phyloP scores from a whole-genome alignment of 2,888 invertebrate genomes.

The Microchrysa polita region DNA sequence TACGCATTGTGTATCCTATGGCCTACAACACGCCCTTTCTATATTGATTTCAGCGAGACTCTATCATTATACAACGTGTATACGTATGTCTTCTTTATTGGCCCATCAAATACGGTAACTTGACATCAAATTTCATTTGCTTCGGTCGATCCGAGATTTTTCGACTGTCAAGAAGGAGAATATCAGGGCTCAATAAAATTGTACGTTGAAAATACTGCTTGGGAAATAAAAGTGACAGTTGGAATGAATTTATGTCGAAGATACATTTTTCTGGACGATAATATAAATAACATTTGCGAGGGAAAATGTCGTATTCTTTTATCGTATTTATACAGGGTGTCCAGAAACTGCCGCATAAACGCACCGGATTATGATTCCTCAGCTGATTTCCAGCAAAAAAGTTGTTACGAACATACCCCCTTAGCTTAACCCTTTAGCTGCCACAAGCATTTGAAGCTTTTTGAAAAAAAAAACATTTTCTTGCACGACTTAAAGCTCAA shows the following conservation, averaged over 20 bases:
- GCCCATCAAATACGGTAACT: slow-evolving; percentile 43
- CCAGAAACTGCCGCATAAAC: too few species aligned
- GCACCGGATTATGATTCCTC: too few species aligned
- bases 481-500: too few species aligned
- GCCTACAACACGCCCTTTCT: too few species aligned
- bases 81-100: slow-evolving; percentile 35
- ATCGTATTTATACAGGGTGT: too few species aligned
- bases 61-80: too few species aligned
- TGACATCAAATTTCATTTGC: slow-evolving; percentile 40
- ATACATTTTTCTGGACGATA: slow-evolving; percentile 31
- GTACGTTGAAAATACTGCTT: slow-evolving; percentile 24
- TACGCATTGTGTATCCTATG: background rate
- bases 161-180: slow-evolving; percentile 3
- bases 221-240: slow-evolving; percentile 39
- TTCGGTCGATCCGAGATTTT: slow-evolving; percentile 13
- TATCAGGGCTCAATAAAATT: slow-evolving; percentile 35
- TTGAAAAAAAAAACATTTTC: too few species aligned
- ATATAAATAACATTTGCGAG: slow-evolving; percentile 18
- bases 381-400: too few species aligned
- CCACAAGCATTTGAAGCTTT: too few species aligned
- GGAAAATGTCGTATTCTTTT: too few species aligned
- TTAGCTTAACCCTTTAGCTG: too few species aligned
- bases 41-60: slow-evolving; percentile 15
- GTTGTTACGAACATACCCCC: too few species aligned
- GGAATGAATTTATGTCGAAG: slow-evolving; percentile 36